phyloP scores from a whole-genome alignment of 2,113 vertebrate species.

The Trogon surrucura region DNA sequence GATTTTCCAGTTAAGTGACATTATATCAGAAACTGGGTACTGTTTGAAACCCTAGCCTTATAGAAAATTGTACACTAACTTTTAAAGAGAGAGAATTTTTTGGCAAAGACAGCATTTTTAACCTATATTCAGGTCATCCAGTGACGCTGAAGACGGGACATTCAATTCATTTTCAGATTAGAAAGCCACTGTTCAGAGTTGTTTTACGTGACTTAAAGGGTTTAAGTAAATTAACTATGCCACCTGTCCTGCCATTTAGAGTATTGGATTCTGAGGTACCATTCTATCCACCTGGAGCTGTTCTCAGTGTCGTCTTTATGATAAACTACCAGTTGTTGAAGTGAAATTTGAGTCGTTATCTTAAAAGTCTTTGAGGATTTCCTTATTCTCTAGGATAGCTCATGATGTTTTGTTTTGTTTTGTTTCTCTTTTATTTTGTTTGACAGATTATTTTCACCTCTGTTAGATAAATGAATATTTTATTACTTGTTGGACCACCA shows the following conservation, averaged over 20 bases:
- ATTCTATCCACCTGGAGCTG: neutral
- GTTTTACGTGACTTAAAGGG: neutral
- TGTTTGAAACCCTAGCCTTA: neutral
- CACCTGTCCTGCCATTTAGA: neutral
- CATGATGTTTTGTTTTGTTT: neutral
- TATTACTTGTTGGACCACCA: neutral
- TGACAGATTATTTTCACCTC: neutral
- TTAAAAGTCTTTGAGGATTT: neutral
- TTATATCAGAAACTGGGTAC: neutral
- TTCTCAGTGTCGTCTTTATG: neutral
- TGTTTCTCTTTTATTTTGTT: neutral
- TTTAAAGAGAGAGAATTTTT: neutral
- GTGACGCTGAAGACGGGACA: neutral
- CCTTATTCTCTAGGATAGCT: neutral
- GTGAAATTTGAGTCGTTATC: neutral
- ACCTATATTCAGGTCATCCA: accelerated
- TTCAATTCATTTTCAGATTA: neutral
- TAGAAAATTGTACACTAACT: neutral
- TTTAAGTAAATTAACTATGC: neutral
- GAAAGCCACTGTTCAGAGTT: neutral
- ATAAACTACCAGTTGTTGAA: neutral
- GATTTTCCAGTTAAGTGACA: neutral
- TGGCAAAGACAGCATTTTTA: neutral
- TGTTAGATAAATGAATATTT: neutral
- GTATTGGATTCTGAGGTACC: neutral